Evolutionary conservation across 2,113 vertebrate genomes (phyloP).

Genomic region (Tympanuchus pallidicinctus): DNA sequence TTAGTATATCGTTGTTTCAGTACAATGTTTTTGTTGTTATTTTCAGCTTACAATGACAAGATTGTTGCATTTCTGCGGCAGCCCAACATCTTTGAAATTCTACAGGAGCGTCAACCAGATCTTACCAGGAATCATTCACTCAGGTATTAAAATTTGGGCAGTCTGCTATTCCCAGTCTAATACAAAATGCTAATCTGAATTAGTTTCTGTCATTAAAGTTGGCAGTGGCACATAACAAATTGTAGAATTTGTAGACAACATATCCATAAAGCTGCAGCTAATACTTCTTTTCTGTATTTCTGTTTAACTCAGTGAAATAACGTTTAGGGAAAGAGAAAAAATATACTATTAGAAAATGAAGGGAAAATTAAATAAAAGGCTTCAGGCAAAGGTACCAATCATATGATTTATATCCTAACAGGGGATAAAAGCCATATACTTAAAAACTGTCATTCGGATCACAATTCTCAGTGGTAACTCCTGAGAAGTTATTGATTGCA

Average conservation of each 20-base stretch:
- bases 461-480: not conserved
- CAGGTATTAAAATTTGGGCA: conserved; percentile 78
- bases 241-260: not conserved
- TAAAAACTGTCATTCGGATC: not conserved
- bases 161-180: not conserved
- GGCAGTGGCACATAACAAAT: not conserved
- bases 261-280: not conserved
- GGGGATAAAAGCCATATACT: not conserved
- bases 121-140: conserved; percentile 95
- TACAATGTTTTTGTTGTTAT: not conserved
- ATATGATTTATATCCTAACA: not conserved
- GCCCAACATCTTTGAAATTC: conserved; percentile 96
- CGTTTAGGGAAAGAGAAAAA: not conserved
- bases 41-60: conserved; percentile 97
- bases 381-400: not conserved
- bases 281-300: not conserved
- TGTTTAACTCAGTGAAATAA: not conserved
- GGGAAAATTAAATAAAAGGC: not conserved
- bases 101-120: conserved; percentile 96
- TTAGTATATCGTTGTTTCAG: conserved; percentile 8
- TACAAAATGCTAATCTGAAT: not conserved
- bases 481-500: not conserved
- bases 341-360: not conserved
- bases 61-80: conserved; percentile 98
- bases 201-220: not conserved